A percentile compares a stretch with the other conserved stretches of the same genome.
phyloP scores from a whole-genome alignment of 2,888 invertebrate genomes.

The Drosophila eohydei region DNA sequence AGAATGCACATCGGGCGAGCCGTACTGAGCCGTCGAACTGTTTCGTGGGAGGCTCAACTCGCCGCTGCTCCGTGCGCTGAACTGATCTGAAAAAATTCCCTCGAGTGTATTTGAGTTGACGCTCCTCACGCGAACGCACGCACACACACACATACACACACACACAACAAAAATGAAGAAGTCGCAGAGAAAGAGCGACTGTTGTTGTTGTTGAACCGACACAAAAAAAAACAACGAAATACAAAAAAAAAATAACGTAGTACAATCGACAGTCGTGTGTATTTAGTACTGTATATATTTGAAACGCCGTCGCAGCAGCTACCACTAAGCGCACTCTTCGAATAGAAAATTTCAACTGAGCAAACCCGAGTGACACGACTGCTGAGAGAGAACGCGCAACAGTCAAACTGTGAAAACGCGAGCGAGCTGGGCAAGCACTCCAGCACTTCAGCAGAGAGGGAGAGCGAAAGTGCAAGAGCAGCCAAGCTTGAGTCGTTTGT shows the following conservation, averaged over 20 bases:
- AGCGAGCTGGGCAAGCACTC: background rate
- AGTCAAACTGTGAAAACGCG: slow-evolving; percentile 3
- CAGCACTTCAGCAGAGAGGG: background rate
- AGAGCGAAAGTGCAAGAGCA: slow-evolving; percentile 15
- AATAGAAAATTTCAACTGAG: slow-evolving; percentile 81
- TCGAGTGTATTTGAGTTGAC: slow-evolving; percentile 36
- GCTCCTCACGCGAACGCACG: slow-evolving; percentile 22
- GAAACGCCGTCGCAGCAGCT: slow-evolving; percentile 80
- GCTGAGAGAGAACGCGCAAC: slow-evolving; percentile 28
- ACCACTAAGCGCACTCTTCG: slow-evolving; percentile 82
- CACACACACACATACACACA: background rate
- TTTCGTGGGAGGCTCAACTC: slow-evolving; percentile 38
- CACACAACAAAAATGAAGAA: slow-evolving; percentile 11
- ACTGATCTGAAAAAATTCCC: slow-evolving; percentile 49
- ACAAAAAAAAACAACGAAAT: slow-evolving; percentile 1
- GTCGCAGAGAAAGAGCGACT: slow-evolving; percentile 12
- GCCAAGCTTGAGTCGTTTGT: slow-evolving; percentile 38
- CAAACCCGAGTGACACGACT: slow-evolving; percentile 14
- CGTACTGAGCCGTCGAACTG: slow-evolving; percentile 40
- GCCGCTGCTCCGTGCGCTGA: slow-evolving; percentile 50
- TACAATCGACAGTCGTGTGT: slow-evolving; percentile 22
- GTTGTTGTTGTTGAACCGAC: slow-evolving; percentile 15
- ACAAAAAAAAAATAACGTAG: slow-evolving; percentile 28
- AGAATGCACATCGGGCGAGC: slow-evolving; percentile 38
- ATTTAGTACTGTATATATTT: slow-evolving; percentile 41